Conservation (phyloP, 2,888 invertebrate species). For the Trissoscelio sp. region DNA sequence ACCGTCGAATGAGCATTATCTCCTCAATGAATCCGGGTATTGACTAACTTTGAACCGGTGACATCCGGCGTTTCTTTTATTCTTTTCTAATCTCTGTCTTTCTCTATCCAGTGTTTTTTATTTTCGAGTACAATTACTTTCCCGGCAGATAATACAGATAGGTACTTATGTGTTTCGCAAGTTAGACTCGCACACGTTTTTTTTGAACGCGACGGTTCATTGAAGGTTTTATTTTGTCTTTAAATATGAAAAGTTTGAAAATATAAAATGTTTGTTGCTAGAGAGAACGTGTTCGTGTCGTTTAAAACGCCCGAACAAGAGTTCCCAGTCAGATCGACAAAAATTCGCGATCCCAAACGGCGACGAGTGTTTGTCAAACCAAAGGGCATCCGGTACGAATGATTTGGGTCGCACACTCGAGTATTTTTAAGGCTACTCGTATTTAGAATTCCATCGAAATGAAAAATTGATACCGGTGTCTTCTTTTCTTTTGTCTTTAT, state of each 20-base stretch:
- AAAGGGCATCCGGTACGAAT: constrained; percentile 17
- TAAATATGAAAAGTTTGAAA: constrained; percentile 35
- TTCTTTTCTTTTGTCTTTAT: constrained; percentile 12
- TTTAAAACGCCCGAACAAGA: constrained; percentile 4
- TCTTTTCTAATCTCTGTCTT: too few species aligned
- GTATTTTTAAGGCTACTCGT: constrained; percentile 50
- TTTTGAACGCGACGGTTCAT: constrained; percentile 6
- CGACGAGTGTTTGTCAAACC: constrained; percentile 14
- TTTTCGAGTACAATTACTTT: background rate
- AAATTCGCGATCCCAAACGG: constrained; percentile 10
- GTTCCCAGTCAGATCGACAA: constrained; percentile 19
- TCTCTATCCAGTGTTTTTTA: background rate
- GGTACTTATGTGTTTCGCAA: constrained; percentile 45
- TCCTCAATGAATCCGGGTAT: constrained; percentile 64
- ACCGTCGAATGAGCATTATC: constrained; percentile 63
- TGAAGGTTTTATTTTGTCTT: constrained; percentile 3
- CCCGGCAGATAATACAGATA: background rate
- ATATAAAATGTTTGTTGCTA: constrained; percentile 29
- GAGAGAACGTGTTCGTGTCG: background rate
- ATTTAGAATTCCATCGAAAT: constrained; percentile 57
- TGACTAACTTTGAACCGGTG: constrained; percentile 31
- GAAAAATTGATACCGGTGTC: constrained; percentile 27
- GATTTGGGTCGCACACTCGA: constrained; percentile 25
- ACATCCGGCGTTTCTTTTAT: too few species aligned
- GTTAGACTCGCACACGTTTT: background rate